A percentile compares a stretch with the other conserved stretches of the same genome.
Evolutionary conservation across 2,888 invertebrate genomes (phyloP).

Genomic region (Drosophila paranaensis): DNA sequence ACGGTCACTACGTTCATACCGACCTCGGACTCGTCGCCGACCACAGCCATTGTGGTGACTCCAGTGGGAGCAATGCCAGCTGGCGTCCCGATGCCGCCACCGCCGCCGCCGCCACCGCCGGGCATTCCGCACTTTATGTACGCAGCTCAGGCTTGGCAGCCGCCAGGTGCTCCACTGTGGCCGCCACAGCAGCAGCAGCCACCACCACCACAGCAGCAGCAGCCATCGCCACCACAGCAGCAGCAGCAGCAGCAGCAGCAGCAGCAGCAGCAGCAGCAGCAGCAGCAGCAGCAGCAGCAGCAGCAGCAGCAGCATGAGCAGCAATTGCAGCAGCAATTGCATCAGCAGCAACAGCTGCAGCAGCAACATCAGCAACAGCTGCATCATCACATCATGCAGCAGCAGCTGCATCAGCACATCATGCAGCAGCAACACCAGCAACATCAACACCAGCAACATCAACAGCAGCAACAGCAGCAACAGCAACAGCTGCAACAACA

Average conservation of each 20-base stretch:
- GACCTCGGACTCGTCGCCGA: background rate
- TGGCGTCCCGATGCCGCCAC: too few species aligned
- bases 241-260: background rate
- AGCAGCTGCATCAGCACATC: background rate
- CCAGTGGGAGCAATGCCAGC: background rate
- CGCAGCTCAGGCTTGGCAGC: conserved; percentile 4
- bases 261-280: background rate
- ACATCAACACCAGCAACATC: background rate
- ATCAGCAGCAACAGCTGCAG: background rate
- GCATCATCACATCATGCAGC: background rate
- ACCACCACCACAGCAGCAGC: background rate
- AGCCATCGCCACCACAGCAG: too few species aligned
- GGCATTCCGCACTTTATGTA: background rate
- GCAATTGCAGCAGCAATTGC: background rate
- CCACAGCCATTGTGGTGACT: background rate
- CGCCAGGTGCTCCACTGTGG: background rate
- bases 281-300: background rate
- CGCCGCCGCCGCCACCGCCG: background rate
- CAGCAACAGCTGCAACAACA: background rate
- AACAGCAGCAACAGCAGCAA: background rate
- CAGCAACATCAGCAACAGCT: background rate
- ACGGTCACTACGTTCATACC: too few species aligned
- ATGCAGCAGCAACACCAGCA: background rate
- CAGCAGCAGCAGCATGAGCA: background rate
- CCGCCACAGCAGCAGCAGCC: background rate